Evolutionary conservation across 2,113 vertebrate genomes (phyloP), one percentile per base, ranked within the genome.

Genomic region (Galemys pyrenaicus): DNA sequence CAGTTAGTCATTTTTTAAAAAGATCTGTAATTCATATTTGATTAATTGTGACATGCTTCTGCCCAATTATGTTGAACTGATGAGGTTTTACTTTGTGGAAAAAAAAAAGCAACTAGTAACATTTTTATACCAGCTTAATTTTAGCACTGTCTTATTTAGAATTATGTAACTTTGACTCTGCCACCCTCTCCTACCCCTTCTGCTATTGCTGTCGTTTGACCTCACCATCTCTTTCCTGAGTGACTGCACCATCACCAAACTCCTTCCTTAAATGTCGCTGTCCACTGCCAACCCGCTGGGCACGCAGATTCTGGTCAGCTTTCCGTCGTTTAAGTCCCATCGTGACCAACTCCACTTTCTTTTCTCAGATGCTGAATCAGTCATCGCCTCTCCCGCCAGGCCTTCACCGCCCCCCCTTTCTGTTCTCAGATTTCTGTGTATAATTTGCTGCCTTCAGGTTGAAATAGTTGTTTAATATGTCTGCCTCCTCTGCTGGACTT

Each of bases 31-130:
- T 91, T 97, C 79, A 84, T 97, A 91, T 93, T 94, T 95, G 89
- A 91, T 89, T 91, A 94, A 96, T 95, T 96, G 87, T 97, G 95
- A 92, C 93, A 94, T 80, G 54, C 74, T 86, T 96, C 93, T 91
- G 79, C 92, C 60, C 67, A 95, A 86, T 97, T 94, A 94, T 84
- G 75, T 89, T 87, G 82, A 96, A 92, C n/a, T n/a, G 74, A 85
- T 94, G 91, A 79, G 75, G 13, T 96, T 96, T 96, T 89, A 92
- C 93, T 91, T 91, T 77, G 56, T 81, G 32, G 2, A 15, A 49
- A 58, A 71, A 68, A 35, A 84, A 92, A n/a, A 65, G 4, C 2
- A 84, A 11, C 32, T 67, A 89, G 67, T 91, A 86, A 86, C 68
- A 90, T 95, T 96, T 97, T 95, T 39, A 84, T 28, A 73, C 65